Base-by-base conservation (phyloP, 2,113 vertebrate species). In the Phrynosoma blainvillii region DNA sequence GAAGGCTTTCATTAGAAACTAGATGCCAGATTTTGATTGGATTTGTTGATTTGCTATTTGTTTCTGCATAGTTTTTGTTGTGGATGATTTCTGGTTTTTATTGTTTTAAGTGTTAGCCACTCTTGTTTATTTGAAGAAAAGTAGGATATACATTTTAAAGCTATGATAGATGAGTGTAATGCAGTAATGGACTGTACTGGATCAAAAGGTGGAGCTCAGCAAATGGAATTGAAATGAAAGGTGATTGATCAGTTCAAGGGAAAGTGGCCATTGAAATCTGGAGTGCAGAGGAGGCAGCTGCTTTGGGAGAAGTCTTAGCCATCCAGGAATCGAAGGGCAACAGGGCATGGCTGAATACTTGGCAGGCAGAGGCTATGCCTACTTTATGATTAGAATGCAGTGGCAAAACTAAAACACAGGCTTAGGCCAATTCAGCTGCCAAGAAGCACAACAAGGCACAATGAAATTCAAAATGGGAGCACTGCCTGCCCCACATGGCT, bases 281-380 rank as follows among this genome's bases (percentile, higher is more conserved):
- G 56, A 82, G 84, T 62, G 18, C 84, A 59, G n/a, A 40, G 47
- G 76, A 86, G 73, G 73, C 42, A 30, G 56, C 47, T 75, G 78
- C 42, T 68, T 14, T 79, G 54, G 71, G 74, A 79, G 66, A 36
- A 77, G 71, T 80, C 73, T 62, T 82, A 54, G 65, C 87, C 87
- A 88, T 88, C 86, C 73, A 88, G 47, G 80, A 83, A 88, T 88
- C 75, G 16, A 75, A 52, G 80, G 79, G 42, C 71, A 87, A 79
- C 54, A 73, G 71, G 56, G 56, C 68, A 83, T 74, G 68, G 70
- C 86, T 42, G 79, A 62, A 75, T 62, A 75, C 40, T 87, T 87
- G 79, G 71, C 86, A 82, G 54, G 27, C 70, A 52, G 70, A 32
- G 71, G 16, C 86, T 32, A 5, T 65, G 9, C 36, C 27, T 76